A percentile compares a stretch with the other conserved stretches of the same genome.
Conservation (phyloP, 1,140 invertebrate species). For the Hyles euphorbiae region DNA sequence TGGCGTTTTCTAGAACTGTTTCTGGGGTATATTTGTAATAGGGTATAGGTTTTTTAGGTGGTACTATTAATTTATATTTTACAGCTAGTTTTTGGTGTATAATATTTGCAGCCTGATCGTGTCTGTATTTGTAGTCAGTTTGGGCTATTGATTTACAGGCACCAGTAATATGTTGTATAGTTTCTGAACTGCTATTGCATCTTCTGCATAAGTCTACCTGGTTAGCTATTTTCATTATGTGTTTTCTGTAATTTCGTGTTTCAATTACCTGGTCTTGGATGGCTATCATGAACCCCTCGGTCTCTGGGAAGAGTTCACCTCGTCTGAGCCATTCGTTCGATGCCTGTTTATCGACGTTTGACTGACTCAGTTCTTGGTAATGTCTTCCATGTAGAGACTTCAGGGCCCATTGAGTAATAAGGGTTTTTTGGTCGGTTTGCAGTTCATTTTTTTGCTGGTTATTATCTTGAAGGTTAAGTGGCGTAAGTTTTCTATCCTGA, state of each 20-base stretch:
- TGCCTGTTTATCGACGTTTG: too few relatives aligned
- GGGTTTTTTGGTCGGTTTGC: too few relatives aligned
- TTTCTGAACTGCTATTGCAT: slow-evolving; percentile 18
- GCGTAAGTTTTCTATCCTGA: too few relatives aligned
- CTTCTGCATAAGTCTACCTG: slow-evolving; percentile 11
- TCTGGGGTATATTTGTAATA: slow-evolving; percentile 18
- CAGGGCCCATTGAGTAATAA: too few relatives aligned
- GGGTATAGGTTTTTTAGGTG: slow-evolving; percentile 2
- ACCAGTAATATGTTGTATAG: slow-evolving; percentile 24
- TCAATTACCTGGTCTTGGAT: slow-evolving; percentile 38
- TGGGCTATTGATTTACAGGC: slow-evolving; percentile 14
- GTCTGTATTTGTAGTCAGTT: slow-evolving; percentile 20
- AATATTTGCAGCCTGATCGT: slow-evolving; percentile 16
- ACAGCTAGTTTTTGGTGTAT: slow-evolving; percentile 15
- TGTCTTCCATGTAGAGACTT: too few relatives aligned
- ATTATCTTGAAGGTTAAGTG: too few relatives aligned
- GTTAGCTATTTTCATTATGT: slow-evolving; percentile 23
- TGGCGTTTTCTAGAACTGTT: slow-evolving; percentile 11
- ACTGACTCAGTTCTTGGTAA: too few relatives aligned
- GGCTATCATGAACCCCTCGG: slow-evolving; percentile 30
- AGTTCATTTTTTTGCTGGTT: too few relatives aligned
- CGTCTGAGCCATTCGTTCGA: too few relatives aligned
- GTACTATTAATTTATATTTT: slow-evolving; percentile 15
- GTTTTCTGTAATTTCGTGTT: slow-evolving; percentile 31
- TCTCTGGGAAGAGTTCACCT: too few relatives aligned